A percentile compares a stretch with the other conserved stretches of the same genome.
phyloP scores from a whole-genome alignment of 1,140 invertebrate species.

The Argopecten irradians region DNA sequence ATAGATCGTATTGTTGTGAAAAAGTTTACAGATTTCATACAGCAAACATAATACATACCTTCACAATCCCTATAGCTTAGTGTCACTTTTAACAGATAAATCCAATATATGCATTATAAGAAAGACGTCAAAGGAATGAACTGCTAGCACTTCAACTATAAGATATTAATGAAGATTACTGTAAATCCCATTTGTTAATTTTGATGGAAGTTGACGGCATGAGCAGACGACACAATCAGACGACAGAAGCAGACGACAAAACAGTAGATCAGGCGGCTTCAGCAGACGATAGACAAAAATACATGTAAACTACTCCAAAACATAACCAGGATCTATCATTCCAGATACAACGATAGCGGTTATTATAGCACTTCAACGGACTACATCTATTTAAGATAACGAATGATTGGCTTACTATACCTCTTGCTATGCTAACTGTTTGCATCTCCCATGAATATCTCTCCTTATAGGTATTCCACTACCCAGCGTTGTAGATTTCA shows the following conservation, averaged over 20 bases:
- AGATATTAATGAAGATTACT: background rate
- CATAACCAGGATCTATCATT: background rate
- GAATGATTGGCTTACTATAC: background rate
- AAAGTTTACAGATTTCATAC: no score
- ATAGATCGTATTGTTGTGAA: no score
- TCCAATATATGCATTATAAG: background rate
- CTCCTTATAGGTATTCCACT: background rate
- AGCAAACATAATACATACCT: background rate
- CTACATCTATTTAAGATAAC: background rate
- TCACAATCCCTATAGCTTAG: background rate
- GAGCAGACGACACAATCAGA: background rate
- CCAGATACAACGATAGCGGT: background rate
- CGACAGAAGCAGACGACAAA: background rate
- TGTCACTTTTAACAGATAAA: background rate
- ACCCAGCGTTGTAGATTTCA: background rate
- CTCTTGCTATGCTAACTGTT: slow-evolving; percentile 7
- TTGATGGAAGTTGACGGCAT: background rate
- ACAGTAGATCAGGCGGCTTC: background rate
- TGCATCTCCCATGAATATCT: background rate
- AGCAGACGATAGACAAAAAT: background rate
- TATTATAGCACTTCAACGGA: background rate
- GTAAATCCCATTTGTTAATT: background rate
- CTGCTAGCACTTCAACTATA: background rate
- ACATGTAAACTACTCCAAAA: background rate
- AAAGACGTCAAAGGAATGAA: background rate